phyloP scores from a whole-genome alignment of 2,888 invertebrate species.

The Cantharis lateralis region DNA sequence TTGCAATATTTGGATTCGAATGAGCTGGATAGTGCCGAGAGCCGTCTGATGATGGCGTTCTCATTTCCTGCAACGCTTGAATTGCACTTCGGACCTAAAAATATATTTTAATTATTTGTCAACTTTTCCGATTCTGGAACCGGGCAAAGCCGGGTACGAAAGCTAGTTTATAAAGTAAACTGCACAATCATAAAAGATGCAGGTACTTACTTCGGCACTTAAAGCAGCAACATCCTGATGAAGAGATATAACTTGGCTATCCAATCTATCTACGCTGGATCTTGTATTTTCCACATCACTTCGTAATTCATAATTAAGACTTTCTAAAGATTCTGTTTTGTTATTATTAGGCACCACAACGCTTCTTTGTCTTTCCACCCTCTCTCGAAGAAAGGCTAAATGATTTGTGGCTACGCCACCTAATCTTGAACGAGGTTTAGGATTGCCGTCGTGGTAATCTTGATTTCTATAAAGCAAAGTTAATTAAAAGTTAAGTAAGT shows the following conservation, averaged over 20 bases:
- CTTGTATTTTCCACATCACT: conserved; percentile 51
- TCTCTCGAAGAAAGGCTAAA: conserved; percentile 63
- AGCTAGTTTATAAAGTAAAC: no score
- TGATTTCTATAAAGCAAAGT: conserved; percentile 44
- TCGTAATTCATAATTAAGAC: conserved; percentile 61
- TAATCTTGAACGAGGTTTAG: conserved; percentile 41
- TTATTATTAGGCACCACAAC: conserved; percentile 59
- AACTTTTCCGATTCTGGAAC: no score
- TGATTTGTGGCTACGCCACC: conserved; percentile 54
- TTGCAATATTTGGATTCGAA: conserved; percentile 74
- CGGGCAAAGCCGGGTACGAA: no score
- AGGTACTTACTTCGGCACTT: conserved; percentile 75
- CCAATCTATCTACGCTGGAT: conserved; percentile 71
- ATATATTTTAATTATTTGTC: no score
- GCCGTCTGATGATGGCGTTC: conserved; percentile 61
- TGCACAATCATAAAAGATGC: no score
- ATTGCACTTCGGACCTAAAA: conserved; percentile 78
- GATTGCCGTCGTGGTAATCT: conserved; percentile 48
- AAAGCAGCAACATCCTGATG: conserved; percentile 87
- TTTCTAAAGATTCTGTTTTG: conserved; percentile 65
- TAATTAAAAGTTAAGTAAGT: not conserved
- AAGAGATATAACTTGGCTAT: conserved; percentile 79
- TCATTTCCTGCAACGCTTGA: conserved; percentile 82
- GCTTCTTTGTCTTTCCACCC: conserved; percentile 71
- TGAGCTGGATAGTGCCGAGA: conserved; percentile 69